Conservation (phyloP, 53 echinoderm and acorn worm species). For the Antedon mediterranea region DNA sequence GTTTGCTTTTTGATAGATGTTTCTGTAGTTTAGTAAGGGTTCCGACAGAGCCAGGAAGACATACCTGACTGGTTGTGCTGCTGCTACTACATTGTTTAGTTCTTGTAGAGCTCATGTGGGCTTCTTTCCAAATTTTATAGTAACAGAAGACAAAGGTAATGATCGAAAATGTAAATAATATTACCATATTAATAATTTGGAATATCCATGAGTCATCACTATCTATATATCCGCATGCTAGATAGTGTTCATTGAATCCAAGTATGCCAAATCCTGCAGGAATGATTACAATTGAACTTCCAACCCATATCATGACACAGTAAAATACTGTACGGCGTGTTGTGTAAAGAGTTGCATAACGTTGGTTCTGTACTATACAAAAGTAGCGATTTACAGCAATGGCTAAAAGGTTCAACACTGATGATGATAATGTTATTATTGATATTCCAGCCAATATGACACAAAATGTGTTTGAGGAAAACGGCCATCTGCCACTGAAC, state of each 20-base stretch:
- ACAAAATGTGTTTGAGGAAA: neutral
- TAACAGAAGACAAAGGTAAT: neutral
- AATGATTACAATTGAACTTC: neutral
- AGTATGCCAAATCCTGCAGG: neutral
- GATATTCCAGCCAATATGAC: neutral
- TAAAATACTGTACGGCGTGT: neutral
- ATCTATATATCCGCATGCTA: neutral
- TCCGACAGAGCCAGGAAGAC: neutral
- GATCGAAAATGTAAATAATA: neutral
- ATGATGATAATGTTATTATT: neutral
- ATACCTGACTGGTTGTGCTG: neutral
- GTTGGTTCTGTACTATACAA: neutral
- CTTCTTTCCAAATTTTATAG: neutral
- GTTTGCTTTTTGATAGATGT: neutral
- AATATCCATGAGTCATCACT: neutral
- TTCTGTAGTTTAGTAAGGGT: neutral
- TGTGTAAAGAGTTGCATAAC: neutral
- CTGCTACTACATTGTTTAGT: neutral
- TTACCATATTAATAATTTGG: neutral
- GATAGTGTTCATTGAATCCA: neutral
- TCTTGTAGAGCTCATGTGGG: neutral
- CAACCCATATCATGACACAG: neutral
- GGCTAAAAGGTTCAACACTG: neutral
- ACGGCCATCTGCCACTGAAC: neutral
- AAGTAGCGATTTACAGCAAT: neutral